phyloP scores from a whole-genome alignment of 2,797 vertebrate species.

The Cirrhinus mrigala region DNA sequence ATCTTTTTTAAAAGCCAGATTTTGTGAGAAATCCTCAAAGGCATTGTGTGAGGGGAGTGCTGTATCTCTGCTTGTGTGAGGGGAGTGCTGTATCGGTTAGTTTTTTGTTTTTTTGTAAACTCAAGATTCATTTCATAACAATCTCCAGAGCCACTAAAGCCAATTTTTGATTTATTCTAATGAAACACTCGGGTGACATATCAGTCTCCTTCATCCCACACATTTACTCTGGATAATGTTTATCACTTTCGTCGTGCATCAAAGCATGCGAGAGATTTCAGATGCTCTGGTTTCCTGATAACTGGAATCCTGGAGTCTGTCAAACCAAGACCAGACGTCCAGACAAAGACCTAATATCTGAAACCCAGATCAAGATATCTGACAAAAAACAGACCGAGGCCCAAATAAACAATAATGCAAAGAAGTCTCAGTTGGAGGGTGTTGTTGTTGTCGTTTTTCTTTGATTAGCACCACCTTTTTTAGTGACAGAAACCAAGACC shows the following conservation, averaged over 20 bases:
- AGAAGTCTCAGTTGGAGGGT: slow-evolving; percentile 18
- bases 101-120: neutral
- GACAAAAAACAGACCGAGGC: slow-evolving; percentile 23
- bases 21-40: slow-evolving; percentile 24
- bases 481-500: slow-evolving; percentile 23
- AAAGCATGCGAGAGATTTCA: slow-evolving; percentile 25
- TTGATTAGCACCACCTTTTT: neutral
- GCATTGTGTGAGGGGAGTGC: neutral
- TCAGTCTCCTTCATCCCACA: slow-evolving; percentile 18
- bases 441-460: slow-evolving; percentile 29
- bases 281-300: slow-evolving; percentile 42
- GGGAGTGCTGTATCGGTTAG: neutral
- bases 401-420: slow-evolving; percentile 22
- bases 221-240: slow-evolving; percentile 15
- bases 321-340: slow-evolving; percentile 36
- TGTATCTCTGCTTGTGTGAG: neutral
- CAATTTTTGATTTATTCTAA: neutral
- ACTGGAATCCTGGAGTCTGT: slow-evolving; percentile 40
- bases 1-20: neutral
- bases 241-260: slow-evolving; percentile 37
- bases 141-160: slow-evolving; percentile 6
- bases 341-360: slow-evolving; percentile 42
- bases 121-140: neutral
- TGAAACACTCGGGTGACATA: neutral
- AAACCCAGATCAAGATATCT: slow-evolving; percentile 35